Percentiles rank a stretch among this genome's conserved stretches.
These are phyloP conservation scores for Palythoa caribaeorum DNA, from an alignment of 92 coral and sea anemone genomes.

Conservation along the genomic window DNA sequence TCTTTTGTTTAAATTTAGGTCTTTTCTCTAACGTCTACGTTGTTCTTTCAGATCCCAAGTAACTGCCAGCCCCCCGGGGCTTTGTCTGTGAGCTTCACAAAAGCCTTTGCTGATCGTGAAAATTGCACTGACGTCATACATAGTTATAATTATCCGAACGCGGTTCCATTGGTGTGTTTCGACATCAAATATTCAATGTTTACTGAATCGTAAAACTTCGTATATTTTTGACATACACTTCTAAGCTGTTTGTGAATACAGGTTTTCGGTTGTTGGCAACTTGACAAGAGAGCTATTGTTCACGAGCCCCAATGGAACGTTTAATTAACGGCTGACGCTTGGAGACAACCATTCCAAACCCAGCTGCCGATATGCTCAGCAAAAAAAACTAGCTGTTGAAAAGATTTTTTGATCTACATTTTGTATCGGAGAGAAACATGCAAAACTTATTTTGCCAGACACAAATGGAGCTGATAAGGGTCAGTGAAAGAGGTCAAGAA, in stretches of 20 bases:
- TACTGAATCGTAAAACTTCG: constrained; percentile 56
- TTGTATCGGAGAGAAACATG: not conserved
- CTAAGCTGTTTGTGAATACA: constrained; percentile 17
- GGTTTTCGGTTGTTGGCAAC: constrained; percentile 25
- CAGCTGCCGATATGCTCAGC: constrained; percentile 18
- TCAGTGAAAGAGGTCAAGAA: constrained; percentile 29
- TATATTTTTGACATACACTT: constrained; percentile 26
- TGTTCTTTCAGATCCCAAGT: constrained; percentile 27
- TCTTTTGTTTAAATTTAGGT: constrained; percentile 16
- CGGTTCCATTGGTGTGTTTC: constrained; percentile 72
- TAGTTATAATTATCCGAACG: constrained; percentile 34
- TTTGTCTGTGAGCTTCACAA: constrained; percentile 33
- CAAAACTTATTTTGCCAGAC: not conserved
- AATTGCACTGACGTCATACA: constrained; percentile 41
- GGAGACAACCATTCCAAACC: not conserved
- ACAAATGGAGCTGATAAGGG: constrained; percentile 6
- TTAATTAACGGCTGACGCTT: constrained; percentile 5
- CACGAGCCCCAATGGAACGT: not conserved
- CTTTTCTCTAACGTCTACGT: constrained; percentile 1
- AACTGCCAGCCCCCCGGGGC: constrained; percentile 24
- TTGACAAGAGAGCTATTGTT: constrained; percentile 41
- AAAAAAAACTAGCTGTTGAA: not conserved
- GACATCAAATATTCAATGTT: constrained; percentile 89
- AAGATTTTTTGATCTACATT: not conserved
- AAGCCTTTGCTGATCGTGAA: constrained; percentile 29